Evolutionary conservation across 1,140 invertebrate genomes (phyloP).

Genomic region (Drosophila lowei): DNA sequence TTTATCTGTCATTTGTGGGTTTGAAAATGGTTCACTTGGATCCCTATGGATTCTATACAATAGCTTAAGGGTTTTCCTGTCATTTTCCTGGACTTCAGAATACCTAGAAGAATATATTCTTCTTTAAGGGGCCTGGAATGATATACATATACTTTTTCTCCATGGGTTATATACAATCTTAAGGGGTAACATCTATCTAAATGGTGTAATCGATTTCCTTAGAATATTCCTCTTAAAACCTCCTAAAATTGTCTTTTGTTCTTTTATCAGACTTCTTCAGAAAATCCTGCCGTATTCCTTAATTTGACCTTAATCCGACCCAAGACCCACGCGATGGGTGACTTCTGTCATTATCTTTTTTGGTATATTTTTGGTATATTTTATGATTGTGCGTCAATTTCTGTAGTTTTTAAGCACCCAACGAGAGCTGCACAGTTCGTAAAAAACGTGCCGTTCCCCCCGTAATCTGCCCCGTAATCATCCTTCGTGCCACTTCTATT

Average conservation of each 20-base stretch:
- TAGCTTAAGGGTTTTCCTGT: too few species aligned
- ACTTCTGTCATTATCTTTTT: conserved; percentile 25
- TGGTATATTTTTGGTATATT: conserved; percentile 10
- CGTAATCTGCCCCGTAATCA: neutral
- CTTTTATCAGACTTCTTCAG: neutral
- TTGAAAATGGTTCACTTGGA: too few species aligned
- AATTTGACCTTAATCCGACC: conserved; percentile 62
- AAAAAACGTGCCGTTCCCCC: neutral
- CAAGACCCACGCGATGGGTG: conserved; percentile 17
- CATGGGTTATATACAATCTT: too few species aligned
- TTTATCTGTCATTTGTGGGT: too few species aligned
- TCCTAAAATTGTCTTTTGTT: neutral
- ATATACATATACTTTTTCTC: too few species aligned
- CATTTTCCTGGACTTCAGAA: too few species aligned
- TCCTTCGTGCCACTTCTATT: conserved; percentile 3
- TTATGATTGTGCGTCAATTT: conserved; percentile 48
- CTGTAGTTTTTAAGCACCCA: conserved; percentile 35
- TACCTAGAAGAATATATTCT: too few species aligned
- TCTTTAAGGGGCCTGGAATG: too few species aligned
- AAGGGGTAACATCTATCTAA: too few species aligned
- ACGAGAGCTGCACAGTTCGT: conserved; percentile 26
- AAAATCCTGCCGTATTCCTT: conserved; percentile 11
- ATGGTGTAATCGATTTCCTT: too few species aligned
- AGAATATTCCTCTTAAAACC: neutral
- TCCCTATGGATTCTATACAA: too few species aligned